A percentile compares a stretch with the other conserved stretches of the same genome.
Conservation (phyloP, 1,140 invertebrate genomes). For the Bombus pyrosoma region DNA sequence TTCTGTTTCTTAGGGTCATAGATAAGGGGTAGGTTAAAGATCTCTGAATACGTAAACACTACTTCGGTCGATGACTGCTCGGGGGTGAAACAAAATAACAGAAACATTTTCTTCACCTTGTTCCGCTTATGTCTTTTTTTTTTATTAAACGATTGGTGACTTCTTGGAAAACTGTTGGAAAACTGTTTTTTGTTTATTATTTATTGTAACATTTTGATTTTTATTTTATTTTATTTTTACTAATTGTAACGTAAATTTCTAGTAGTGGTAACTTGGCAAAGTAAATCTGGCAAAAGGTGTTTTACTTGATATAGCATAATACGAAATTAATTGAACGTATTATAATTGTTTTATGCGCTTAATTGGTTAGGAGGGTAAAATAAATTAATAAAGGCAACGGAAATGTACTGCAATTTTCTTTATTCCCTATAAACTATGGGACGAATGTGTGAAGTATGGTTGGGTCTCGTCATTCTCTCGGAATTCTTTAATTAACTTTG, state of each 20-base stretch:
- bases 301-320: background rate
- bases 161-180: background rate
- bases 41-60: conserved; percentile 23
- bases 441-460: background rate
- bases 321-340: background rate
- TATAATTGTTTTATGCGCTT: background rate
- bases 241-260: too few relatives aligned
- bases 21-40: background rate
- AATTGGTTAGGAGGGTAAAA: background rate
- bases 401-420: background rate
- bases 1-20: background rate
- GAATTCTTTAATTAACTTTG: background rate
- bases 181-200: too few relatives aligned
- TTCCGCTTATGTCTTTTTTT: background rate
- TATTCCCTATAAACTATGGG: background rate
- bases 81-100: background rate
- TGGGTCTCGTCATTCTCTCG: background rate
- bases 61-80: conserved; percentile 40
- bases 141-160: background rate
- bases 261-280: too few relatives aligned
- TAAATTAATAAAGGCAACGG: background rate
- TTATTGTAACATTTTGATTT: too few relatives aligned
- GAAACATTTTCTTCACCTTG: background rate
- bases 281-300: background rate
- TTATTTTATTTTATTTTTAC: too few relatives aligned